A percentile compares a stretch with the other conserved stretches of the same genome.
Conservation (phyloP, 1,140 invertebrate genomes). For the Drosophila cardini region DNA sequence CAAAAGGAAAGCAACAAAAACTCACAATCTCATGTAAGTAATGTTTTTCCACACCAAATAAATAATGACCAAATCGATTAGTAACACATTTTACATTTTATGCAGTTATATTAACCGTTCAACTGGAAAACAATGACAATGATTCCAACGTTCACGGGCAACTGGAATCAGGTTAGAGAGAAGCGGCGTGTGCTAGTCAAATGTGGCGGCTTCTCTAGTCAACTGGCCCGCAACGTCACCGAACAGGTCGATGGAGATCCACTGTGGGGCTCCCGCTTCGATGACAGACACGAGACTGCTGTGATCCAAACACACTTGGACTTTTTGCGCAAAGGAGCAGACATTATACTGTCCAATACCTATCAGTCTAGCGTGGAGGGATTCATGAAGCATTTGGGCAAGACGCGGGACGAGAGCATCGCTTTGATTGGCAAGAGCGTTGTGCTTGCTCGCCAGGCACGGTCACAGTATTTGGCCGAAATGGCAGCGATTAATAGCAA, state of each 20-base stretch:
- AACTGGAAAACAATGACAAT: conserved; percentile 2
- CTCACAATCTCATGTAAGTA: conserved; percentile 63
- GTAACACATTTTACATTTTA: not conserved
- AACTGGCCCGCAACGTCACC: conserved; percentile 89
- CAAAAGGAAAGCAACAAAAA: conserved; percentile 38
- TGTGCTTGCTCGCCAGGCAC: conserved; percentile 86
- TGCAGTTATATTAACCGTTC: conserved; percentile 26
- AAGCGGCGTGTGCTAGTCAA: conserved; percentile 86
- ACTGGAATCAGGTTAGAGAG: conserved; percentile 1
- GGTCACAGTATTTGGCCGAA: conserved; percentile 53
- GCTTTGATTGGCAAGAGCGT: conserved; percentile 90
- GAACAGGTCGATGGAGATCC: conserved; percentile 90
- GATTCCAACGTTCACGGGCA: conserved; percentile 9
- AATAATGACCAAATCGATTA: conserved; percentile 1
- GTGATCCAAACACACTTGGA: conserved; percentile 91
- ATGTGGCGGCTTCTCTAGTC: conserved; percentile 92
- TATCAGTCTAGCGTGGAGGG: conserved; percentile 95
- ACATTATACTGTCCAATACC: conserved; percentile 93
- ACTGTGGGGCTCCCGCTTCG: conserved; percentile 92
- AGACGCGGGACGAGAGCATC: conserved; percentile 87
- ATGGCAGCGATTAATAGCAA: conserved; percentile 22
- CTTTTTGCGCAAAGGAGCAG: conserved; percentile 91
- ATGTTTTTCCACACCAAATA: not conserved
- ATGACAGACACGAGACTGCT: conserved; percentile 89
- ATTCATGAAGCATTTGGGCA: conserved; percentile 89